Conservation (phyloP, 2,113 vertebrate genomes). For the Ceratotherium simum region DNA sequence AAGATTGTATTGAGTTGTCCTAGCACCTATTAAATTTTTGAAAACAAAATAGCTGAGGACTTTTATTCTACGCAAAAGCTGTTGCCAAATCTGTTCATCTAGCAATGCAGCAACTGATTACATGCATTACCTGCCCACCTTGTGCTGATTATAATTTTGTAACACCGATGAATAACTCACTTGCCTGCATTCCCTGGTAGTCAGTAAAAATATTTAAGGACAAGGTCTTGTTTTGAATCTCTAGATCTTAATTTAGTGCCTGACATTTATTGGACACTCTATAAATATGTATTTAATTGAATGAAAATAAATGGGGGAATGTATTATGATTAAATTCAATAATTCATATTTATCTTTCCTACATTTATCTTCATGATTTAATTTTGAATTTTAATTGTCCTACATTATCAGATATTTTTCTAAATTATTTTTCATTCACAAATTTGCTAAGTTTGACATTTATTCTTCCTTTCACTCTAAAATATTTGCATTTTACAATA, state of each 20-base stretch:
- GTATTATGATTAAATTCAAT: neutral
- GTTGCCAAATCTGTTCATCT: neutral
- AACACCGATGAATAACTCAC: neutral
- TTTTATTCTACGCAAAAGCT: neutral
- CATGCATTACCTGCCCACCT: neutral
- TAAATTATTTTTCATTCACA: neutral
- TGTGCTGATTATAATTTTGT: neutral
- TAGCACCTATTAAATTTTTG: neutral
- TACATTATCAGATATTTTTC: neutral
- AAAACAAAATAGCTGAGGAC: neutral
- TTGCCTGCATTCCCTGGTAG: neutral
- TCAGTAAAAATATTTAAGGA: neutral
- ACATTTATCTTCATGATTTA: neutral
- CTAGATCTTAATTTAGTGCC: neutral
- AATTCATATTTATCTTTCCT: neutral
- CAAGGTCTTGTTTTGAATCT: neutral
- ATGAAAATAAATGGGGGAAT: constrained; percentile 13
- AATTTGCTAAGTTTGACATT: neutral
- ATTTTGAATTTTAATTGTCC: neutral
- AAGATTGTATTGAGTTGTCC: neutral
- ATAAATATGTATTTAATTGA: constrained; percentile 15
- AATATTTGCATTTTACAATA: neutral
- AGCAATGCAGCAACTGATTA: neutral
- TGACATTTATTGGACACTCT: neutral
- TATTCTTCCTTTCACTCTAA: neutral